Conservation (phyloP, 2,113 vertebrate genomes). For the Struthio camelus region DNA sequence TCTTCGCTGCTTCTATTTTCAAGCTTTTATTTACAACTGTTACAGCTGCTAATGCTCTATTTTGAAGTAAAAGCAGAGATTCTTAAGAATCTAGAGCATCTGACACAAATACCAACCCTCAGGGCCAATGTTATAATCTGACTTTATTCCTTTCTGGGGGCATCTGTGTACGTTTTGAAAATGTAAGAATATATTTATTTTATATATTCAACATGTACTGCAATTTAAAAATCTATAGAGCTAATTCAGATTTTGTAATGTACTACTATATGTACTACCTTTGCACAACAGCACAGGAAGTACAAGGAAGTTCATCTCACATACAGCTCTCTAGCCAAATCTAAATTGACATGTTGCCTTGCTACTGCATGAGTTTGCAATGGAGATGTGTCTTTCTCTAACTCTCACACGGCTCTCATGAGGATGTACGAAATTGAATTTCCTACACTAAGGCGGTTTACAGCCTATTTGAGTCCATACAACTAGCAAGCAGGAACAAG, state of each 20-base stretch:
- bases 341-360: not conserved
- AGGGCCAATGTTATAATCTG: not conserved
- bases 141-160: not conserved
- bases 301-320: not conserved
- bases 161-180: not conserved
- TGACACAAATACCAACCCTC: not conserved
- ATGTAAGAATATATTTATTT: not conserved
- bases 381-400: not conserved
- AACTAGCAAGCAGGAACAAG: not conserved
- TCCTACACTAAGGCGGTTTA: not conserved
- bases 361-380: not conserved
- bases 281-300: not conserved
- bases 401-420: not conserved
- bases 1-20: not conserved
- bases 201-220: not conserved
- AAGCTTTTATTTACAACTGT: not conserved
- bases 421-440: rapidly evolving
- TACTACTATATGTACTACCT: not conserved
- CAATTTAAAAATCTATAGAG: not conserved
- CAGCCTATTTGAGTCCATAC: not conserved
- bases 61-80: not conserved
- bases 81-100: not conserved
- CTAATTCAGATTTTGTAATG: not conserved
- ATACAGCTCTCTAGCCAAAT: not conserved
- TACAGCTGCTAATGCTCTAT: not conserved